These are phyloP conservation scores for Condylostylus longicornis DNA, from an alignment of 1,140 invertebrate species.

Conservation along the genomic window DNA sequence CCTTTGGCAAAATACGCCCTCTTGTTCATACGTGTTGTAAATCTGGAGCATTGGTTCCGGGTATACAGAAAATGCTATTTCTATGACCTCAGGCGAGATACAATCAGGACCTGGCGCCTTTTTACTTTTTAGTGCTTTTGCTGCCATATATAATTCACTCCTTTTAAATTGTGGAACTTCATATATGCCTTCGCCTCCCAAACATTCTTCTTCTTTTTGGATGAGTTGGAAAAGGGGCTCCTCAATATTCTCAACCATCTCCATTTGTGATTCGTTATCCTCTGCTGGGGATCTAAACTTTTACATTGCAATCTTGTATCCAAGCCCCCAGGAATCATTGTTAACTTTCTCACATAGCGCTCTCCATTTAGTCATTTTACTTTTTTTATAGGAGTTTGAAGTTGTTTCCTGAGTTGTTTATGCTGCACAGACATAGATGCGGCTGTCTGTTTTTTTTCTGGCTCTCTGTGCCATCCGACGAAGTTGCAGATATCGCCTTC, in stretches of 20 bases:
- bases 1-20: too few relatives aligned
- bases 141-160: constrained; percentile 8
- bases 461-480: too few relatives aligned
- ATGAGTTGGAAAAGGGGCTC: constrained; percentile 1
- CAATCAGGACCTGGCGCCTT: too few relatives aligned
- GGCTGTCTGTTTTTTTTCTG: not conserved
- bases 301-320: constrained; percentile 10
- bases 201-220: not conserved
- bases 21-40: too few relatives aligned
- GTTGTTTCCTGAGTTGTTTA: constrained; percentile 5
- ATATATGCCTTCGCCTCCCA: not conserved
- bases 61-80: too few relatives aligned
- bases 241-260: constrained; percentile 1
- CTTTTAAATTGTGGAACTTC: constrained; percentile 7
- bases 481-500: too few relatives aligned
- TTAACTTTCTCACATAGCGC: constrained; percentile 9
- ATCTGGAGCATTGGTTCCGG: too few relatives aligned
- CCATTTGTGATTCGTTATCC: not conserved
- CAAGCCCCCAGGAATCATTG: constrained; percentile 11
- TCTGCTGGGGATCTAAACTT: constrained; percentile 2
- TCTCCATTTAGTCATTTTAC: constrained; percentile 7
- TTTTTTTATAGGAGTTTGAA: too few relatives aligned
- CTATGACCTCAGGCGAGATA: too few relatives aligned
- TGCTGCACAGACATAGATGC: not conserved
- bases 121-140: constrained; percentile 7